A percentile compares a stretch with the other conserved stretches of the same genome.
Conservation (phyloP, 1,140 invertebrate genomes). For the Pseudoatta argentina region DNA sequence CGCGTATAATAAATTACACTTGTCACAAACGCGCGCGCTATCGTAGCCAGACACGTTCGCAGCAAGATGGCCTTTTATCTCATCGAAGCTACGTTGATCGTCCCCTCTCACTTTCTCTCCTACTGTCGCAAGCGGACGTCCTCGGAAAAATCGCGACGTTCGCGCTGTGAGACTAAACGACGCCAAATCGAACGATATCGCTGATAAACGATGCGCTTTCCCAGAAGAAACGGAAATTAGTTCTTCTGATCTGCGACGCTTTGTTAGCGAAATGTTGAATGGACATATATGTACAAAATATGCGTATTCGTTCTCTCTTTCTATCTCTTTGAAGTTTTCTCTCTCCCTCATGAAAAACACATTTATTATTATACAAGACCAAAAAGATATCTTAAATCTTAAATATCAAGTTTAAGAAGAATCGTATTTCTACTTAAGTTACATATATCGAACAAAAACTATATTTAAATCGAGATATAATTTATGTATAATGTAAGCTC, state of each 20-base stretch:
- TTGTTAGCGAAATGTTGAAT: background rate
- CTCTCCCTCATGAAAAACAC: too few relatives aligned
- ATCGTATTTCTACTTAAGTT: background rate
- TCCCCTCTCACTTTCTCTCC: conserved; percentile 46
- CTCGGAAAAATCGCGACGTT: conserved; percentile 64
- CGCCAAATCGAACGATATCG: conserved; percentile 66
- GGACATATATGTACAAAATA: background rate
- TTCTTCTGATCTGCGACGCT: background rate
- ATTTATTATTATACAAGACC: background rate
- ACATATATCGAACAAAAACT: background rate
- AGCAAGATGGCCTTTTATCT: conserved; percentile 77
- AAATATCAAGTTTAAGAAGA: background rate
- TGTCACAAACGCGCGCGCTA: conserved; percentile 75
- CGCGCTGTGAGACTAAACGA: conserved; percentile 74
- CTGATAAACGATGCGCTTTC: conserved; percentile 23
- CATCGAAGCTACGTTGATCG: conserved; percentile 76
- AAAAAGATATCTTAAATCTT: background rate
- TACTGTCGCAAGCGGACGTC: conserved; percentile 45
- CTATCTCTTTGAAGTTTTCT: background rate
- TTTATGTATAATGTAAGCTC: background rate
- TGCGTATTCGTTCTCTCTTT: background rate
- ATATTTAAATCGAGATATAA: conserved; percentile 11
- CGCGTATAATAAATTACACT: conserved; percentile 79
- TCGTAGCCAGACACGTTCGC: conserved; percentile 79
- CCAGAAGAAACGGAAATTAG: background rate